These are phyloP conservation scores for Rhimphoctona megacephalus DNA, from an alignment of 2,888 invertebrate genomes.

Conservation along the genomic window DNA sequence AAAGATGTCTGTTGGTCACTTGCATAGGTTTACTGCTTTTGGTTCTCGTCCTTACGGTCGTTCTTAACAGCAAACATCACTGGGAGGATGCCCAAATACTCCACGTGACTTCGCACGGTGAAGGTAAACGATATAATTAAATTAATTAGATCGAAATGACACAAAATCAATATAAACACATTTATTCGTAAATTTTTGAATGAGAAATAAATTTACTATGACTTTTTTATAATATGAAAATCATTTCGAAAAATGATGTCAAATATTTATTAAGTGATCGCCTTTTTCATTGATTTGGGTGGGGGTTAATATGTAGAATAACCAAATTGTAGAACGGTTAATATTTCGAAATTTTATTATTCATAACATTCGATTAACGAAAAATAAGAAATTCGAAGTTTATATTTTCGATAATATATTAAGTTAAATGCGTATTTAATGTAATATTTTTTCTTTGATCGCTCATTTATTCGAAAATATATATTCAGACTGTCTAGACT, in stretches of 20 bases:
- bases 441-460: too few species aligned
- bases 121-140: constrained; percentile 73
- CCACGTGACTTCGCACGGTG: constrained; percentile 80
- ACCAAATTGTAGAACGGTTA: too few species aligned
- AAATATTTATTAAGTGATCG: background rate
- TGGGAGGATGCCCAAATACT: constrained; percentile 81
- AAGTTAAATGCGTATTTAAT: too few species aligned
- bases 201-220: background rate
- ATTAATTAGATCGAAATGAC: background rate
- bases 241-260: background rate
- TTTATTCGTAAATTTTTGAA: background rate
- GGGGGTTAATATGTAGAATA: too few species aligned
- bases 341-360: too few species aligned
- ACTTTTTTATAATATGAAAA: background rate
- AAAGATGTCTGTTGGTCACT: constrained; percentile 89
- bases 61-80: constrained; percentile 85
- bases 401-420: too few species aligned
- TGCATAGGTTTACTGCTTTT: constrained; percentile 87
- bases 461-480: too few species aligned
- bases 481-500: too few species aligned
- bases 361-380: too few species aligned
- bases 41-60: constrained; percentile 87
- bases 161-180: background rate
- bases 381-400: too few species aligned
- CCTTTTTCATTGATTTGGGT: background rate